These are phyloP conservation scores for Drosophila yakuba DNA, from an alignment of 1,140 invertebrate species.

Conservation along the genomic window DNA sequence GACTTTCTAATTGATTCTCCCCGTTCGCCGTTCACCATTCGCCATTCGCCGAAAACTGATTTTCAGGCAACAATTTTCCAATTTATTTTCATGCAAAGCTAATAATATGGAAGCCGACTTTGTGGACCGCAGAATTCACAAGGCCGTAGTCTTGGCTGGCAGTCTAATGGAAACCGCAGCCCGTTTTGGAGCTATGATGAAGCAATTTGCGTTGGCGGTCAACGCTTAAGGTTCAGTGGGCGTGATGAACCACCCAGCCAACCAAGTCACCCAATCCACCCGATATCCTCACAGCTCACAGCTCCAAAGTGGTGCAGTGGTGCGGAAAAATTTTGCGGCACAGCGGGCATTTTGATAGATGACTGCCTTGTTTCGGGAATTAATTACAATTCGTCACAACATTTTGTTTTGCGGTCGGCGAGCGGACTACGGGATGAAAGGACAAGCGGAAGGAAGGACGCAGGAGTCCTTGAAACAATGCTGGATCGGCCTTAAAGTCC, in stretches of 20 bases:
- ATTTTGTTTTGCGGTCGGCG: slow-evolving; percentile 78
- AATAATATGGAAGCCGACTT: slow-evolving; percentile 61
- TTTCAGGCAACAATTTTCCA: slow-evolving; percentile 64
- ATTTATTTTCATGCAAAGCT: slow-evolving; percentile 76
- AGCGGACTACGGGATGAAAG: slow-evolving; percentile 28
- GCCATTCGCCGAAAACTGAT: slow-evolving; percentile 44
- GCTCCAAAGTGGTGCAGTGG: slow-evolving; percentile 44
- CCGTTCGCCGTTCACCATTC: slow-evolving; percentile 23
- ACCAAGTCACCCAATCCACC: slow-evolving; percentile 6
- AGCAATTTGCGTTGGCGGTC: slow-evolving; percentile 70
- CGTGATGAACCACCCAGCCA: slow-evolving; percentile 27
- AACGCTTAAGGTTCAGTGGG: slow-evolving; percentile 58
- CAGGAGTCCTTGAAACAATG: slow-evolving; percentile 62
- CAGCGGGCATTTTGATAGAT: slow-evolving; percentile 80
- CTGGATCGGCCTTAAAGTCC: slow-evolving; percentile 47
- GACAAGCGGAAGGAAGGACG: slow-evolving; percentile 13
- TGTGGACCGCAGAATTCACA: slow-evolving; percentile 12
- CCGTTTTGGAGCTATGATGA: slow-evolving; percentile 77
- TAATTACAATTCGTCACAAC: slow-evolving; percentile 84
- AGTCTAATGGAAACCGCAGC: slow-evolving; percentile 79
- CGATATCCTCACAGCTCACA: slow-evolving; percentile 17
- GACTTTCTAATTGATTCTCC: slow-evolving; percentile 72
- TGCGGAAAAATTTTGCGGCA: slow-evolving; percentile 78
- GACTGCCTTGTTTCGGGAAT: slow-evolving; percentile 83
- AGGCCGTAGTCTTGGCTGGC: slow-evolving; percentile 11